Base-by-base conservation (phyloP, 2,888 invertebrate genomes). In the Congeria kusceri region DNA sequence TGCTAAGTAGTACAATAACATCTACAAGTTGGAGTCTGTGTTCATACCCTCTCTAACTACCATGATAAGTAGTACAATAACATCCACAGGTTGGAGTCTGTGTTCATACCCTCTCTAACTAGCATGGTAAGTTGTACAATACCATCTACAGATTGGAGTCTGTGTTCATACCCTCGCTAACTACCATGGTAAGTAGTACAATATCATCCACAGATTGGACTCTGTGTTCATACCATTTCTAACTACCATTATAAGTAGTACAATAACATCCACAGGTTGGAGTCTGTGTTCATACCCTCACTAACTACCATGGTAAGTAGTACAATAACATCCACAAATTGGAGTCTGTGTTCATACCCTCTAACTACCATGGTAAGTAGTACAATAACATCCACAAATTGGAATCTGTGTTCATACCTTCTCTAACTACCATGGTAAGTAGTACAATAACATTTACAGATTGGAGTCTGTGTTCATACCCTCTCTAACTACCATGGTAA, bases 261-360 rank as follows among this genome's bases (percentile, higher is more conserved):
- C 92, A 95, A 94, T 83, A 87, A 93, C 59, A 94, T 95, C 72
- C 93, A 95, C 79, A 89, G 93, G 53, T 88, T 95, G n/a, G 89
- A 94, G 58, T 92, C 94, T 18, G 84, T 94, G 9, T 85, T 89
- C 56, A 85, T 90, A 56, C 92, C 92, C 44, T 89, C 90, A 27
- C 74, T 94, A 3, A 88, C 91, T 3, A 93, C 94, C 39, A 93
- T 92, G 91, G 93, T 93, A 83, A 67, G 76, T 61, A 61, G 90
- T 98, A 97, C 92, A 95, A 94, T 83, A 87, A 93, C 59, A 94
- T 95, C 72, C 93, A 95, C 79, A 89, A 93, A 53, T 88, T 95
- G n/a, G 89, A 94, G 58, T 92, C 94, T 18, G 84, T 94, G 9
- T 85, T 89, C 56, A 85, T 90, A 56, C 92, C 92, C 44, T 89